These are phyloP conservation scores for Takifugu bimaculatus DNA, from an alignment of 2,113 vertebrate genomes.

Conservation along the genomic window DNA sequence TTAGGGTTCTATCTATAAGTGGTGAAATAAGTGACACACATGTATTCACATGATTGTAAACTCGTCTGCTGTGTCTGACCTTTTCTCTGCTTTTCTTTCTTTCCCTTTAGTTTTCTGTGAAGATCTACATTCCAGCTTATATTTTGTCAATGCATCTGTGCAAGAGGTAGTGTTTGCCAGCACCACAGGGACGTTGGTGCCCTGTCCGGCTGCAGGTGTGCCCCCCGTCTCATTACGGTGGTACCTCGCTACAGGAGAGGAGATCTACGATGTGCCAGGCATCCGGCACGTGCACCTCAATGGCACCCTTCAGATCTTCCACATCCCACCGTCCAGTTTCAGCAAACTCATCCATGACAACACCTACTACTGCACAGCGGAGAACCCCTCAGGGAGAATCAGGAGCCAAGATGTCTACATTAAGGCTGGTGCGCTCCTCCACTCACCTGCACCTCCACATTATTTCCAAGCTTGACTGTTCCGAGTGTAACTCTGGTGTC, in stretches of 20 bases:
- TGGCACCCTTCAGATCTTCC: conserved; percentile 99
- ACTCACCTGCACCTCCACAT: not conserved
- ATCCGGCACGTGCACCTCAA: conserved; percentile 99
- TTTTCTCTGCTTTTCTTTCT: conserved; percentile 49
- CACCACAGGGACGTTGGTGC: conserved; percentile 96
- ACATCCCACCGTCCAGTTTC: conserved; percentile 99
- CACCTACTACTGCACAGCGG: conserved; percentile 99
- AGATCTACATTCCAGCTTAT: conserved; percentile 98
- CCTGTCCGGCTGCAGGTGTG: conserved; percentile 93
- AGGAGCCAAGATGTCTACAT: conserved; percentile 99
- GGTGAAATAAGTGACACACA: too few species aligned
- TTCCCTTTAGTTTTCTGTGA: conserved; percentile 90
- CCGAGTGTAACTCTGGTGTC: not conserved
- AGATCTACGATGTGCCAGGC: conserved; percentile 99
- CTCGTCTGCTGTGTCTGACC: conserved; percentile 1
- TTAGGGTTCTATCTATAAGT: too few species aligned
- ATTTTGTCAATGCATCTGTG: conserved; percentile 99
- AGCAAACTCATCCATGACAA: conserved; percentile 99
- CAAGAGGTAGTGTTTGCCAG: conserved; percentile 99
- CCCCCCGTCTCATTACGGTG: conserved; percentile 97
- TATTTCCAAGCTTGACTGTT: too few species aligned
- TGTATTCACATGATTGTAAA: too few species aligned
- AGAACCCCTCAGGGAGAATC: conserved; percentile 99
- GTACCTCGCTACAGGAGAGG: conserved; percentile 98
- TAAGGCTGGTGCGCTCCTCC: conserved; percentile 90